These are phyloP conservation scores for Drymonia ruficornis DNA, from an alignment of 2,888 invertebrate genomes.

Conservation along the genomic window DNA sequence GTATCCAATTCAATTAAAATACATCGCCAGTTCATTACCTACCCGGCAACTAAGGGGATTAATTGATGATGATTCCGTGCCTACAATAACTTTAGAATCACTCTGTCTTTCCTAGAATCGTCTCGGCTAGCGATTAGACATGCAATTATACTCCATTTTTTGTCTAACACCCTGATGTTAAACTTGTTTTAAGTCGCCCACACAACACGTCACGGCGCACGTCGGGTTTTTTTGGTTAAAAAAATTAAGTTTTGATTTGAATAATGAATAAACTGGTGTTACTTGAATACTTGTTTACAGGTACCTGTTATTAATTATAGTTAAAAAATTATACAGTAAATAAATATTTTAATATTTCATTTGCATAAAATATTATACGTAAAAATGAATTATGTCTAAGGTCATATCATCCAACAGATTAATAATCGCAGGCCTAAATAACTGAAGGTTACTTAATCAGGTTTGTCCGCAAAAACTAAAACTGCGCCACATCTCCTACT, in stretches of 20 bases:
- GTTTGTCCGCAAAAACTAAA: too few relatives aligned
- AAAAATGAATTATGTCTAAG: too few relatives aligned
- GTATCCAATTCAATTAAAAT: conserved; percentile 29
- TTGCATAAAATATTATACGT: too few relatives aligned
- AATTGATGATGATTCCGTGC: conserved; percentile 6
- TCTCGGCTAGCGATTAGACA: conserved; percentile 39
- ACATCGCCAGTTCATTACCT: conserved; percentile 19
- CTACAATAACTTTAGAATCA: conserved; percentile 8
- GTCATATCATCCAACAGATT: too few relatives aligned
- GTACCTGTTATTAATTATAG: not conserved
- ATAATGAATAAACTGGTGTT: conserved; percentile 11
- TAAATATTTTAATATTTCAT: too few relatives aligned
- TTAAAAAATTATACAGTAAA: too few relatives aligned
- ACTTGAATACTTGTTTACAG: conserved; percentile 10
- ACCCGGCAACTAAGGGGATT: conserved; percentile 19
- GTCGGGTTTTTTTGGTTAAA: conserved; percentile 21
- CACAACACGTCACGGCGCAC: conserved; percentile 28
- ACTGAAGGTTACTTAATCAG: too few relatives aligned
- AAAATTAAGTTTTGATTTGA: conserved; percentile 15
- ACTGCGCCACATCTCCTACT: too few relatives aligned
- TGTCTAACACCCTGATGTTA: conserved; percentile 33
- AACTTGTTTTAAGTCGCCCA: conserved; percentile 43
- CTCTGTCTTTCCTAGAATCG: conserved; percentile 29
- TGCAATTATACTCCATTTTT: conserved; percentile 48
- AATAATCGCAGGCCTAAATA: too few relatives aligned